Evolutionary conservation across 2,797 vertebrate genomes (phyloP).

Genomic region (Cossypha polioptera): DNA sequence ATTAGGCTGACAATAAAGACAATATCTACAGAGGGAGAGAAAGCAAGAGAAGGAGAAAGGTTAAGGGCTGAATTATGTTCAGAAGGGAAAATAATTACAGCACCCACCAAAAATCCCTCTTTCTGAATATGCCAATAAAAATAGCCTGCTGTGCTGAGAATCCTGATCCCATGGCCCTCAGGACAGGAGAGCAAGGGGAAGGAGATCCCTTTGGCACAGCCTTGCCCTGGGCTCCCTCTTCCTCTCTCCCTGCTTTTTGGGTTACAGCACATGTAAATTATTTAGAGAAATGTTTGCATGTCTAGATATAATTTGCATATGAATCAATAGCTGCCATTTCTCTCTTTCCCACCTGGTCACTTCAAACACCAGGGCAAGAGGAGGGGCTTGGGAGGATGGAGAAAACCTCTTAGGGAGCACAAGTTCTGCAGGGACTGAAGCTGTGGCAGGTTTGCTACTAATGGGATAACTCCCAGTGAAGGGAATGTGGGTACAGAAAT

Average conservation of each 20-base stretch:
- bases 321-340: not conserved
- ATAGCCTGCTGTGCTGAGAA: not conserved
- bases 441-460: not conserved
- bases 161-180: not conserved
- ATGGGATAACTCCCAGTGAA: not conserved
- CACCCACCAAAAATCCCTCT: not conserved
- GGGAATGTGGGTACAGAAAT: not conserved
- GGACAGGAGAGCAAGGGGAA: not conserved
- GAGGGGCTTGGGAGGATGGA: not conserved
- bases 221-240: not conserved
- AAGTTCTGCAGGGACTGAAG: not conserved
- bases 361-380: not conserved
- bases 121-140: not conserved
- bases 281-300: not conserved
- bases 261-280: not conserved
- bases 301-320: not conserved
- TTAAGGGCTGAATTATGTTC: not conserved
- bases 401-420: rapidly evolving
- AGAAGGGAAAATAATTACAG: not conserved
- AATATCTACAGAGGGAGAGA: not conserved
- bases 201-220: not conserved
- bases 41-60: not conserved
- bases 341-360: not conserved
- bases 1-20: slow-evolving; percentile 2
- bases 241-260: not conserved